phyloP scores from a whole-genome alignment of 2,797 vertebrate genomes.

The Chaunax sp. region DNA sequence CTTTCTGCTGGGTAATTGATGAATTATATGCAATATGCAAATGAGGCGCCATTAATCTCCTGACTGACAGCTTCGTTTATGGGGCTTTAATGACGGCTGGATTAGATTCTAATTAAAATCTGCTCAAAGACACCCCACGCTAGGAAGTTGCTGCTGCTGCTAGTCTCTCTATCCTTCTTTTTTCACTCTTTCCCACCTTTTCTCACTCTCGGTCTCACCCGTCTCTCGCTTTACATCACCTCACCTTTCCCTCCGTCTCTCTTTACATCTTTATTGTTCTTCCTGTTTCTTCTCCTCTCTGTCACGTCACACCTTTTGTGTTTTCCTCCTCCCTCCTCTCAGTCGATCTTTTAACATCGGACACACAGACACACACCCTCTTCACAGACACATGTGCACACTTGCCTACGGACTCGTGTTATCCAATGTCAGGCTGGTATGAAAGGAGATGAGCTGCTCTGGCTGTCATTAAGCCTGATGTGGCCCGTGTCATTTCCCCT shows the following conservation, averaged over 20 bases:
- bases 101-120: slow-evolving; percentile 99
- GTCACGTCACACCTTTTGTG: slow-evolving; percentile 13
- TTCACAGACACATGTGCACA: slow-evolving; percentile 17
- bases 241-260: slow-evolving; percentile 33
- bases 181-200: slow-evolving; percentile 53
- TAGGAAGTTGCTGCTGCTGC: slow-evolving; percentile 91
- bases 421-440: slow-evolving; percentile 67
- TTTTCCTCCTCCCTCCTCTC: slow-evolving; percentile 3
- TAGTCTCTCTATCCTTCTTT: slow-evolving; percentile 65
- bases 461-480: slow-evolving; percentile 81
- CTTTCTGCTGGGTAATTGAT: slow-evolving; percentile 99
- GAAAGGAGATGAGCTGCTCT: slow-evolving; percentile 75
- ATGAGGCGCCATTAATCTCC: slow-evolving; percentile 99
- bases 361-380: slow-evolving; percentile 23
- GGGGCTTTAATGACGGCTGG: slow-evolving; percentile 99
- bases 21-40: slow-evolving; percentile 99
- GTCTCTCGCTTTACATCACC: slow-evolving; percentile 34
- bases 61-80: slow-evolving; percentile 99
- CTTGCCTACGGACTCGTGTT: slow-evolving; percentile 77
- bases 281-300: slow-evolving; percentile 27
- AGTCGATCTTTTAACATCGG: slow-evolving; percentile 49
- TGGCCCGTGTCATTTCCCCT: slow-evolving; percentile 80
- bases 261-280: slow-evolving; percentile 35
- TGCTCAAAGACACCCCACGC: slow-evolving; percentile 99
- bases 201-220: slow-evolving; percentile 33